phyloP scores from a whole-genome alignment of 2,888 invertebrate genomes.

The Tenthredo scrophulariae region DNA sequence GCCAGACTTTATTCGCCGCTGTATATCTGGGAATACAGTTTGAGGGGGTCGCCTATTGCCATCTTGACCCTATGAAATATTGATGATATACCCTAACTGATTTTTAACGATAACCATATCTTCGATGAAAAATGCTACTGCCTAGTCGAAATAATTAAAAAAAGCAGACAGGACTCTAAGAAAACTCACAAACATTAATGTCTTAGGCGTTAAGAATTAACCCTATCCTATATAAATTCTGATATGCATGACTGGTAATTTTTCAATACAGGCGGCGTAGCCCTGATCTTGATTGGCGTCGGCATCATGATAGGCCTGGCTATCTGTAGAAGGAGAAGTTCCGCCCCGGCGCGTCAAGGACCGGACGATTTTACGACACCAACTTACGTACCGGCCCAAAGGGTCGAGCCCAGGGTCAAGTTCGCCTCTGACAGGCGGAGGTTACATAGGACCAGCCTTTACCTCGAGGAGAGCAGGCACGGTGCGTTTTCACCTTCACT shows the following conservation, averaged over 20 bases:
- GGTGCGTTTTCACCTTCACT: conserved; percentile 63
- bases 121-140: background rate
- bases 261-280: conserved; percentile 67
- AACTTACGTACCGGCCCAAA: conserved; percentile 72
- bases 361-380: conserved; percentile 76
- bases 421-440: conserved; percentile 70
- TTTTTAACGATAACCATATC: background rate
- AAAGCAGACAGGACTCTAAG: background rate
- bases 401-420: conserved; percentile 73
- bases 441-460: conserved; percentile 73
- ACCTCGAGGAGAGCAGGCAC: conserved; percentile 74
- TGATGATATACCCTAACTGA: background rate
- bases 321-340: conserved; percentile 72
- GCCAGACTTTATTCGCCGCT: background rate
- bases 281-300: conserved; percentile 73
- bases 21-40: background rate
- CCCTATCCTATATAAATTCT: background rate
- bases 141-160: background rate
- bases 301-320: conserved; percentile 75
- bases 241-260: background rate
- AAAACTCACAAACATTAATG: background rate
- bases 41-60: background rate
- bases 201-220: background rate
- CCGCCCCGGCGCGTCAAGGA: conserved; percentile 62
- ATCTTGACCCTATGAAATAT: background rate